Evolutionary conservation across 2,113 vertebrate species (phyloP).

Genomic region (Bungarus multicinctus): DNA sequence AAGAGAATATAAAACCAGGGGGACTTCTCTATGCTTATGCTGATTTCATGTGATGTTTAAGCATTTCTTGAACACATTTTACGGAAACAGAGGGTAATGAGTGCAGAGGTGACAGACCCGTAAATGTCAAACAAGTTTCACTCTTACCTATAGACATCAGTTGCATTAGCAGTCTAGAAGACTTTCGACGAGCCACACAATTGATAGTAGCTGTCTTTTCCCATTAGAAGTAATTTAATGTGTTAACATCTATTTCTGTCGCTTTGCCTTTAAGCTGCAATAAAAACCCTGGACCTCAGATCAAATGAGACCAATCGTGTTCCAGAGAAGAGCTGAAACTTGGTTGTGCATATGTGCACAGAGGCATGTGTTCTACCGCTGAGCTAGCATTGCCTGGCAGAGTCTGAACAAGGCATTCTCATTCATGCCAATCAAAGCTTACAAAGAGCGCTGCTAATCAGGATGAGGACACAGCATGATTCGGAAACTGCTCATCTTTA

Average conservation of each 20-base stretch:
- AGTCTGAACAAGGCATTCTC: background rate
- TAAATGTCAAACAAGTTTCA: background rate
- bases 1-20: background rate
- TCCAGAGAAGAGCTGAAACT: background rate
- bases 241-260: background rate
- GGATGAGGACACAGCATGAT: background rate
- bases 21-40: background rate
- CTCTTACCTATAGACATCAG: background rate
- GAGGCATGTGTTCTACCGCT: background rate
- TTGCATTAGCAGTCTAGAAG: background rate
- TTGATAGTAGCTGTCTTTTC: background rate
- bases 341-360: background rate
- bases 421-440: slow-evolving; percentile 1
- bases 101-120: background rate
- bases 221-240: background rate
- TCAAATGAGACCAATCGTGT: background rate
- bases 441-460: background rate
- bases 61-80: background rate
- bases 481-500: background rate
- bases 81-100: background rate
- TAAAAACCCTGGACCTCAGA: background rate
- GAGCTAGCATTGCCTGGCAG: background rate
- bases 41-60: background rate
- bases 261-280: background rate
- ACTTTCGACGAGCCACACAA: background rate